These are phyloP conservation scores for Zapus hudsonius DNA, from an alignment of 2,113 vertebrate species.

Conservation along the genomic window DNA sequence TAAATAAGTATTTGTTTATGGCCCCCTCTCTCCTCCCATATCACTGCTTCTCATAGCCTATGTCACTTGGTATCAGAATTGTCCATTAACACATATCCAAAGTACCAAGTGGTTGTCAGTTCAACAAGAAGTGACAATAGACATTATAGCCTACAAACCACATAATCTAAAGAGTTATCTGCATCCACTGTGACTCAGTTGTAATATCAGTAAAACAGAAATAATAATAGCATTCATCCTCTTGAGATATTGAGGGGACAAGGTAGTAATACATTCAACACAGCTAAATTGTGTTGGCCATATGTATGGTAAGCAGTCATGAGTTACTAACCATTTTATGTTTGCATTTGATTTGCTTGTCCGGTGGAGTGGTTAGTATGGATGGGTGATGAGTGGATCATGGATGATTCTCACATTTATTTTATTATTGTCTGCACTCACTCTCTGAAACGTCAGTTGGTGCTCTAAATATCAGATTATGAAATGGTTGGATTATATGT, in stretches of 20 bases:
- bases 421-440: background rate
- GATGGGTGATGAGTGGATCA: background rate
- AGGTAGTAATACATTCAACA: background rate
- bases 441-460: background rate
- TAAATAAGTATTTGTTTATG: background rate
- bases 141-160: fast-evolving
- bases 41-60: background rate
- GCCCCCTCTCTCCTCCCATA: fast-evolving
- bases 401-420: background rate
- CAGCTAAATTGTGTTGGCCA: background rate
- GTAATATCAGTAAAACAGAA: background rate
- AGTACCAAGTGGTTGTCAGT: too few relatives aligned
- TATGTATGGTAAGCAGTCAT: background rate
- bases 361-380: background rate
- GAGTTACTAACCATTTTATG: background rate
- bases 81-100: too few relatives aligned
- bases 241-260: background rate
- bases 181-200: background rate
- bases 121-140: background rate
- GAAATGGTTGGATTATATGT: constrained; percentile 7
- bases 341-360: background rate
- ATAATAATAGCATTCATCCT: background rate
- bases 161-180: background rate
- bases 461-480: constrained; percentile 54
- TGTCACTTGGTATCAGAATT: too few relatives aligned